Percentiles rank a stretch among this genome's conserved stretches.
These are phyloP conservation scores for Botia almorhae DNA, from an alignment of 2,797 vertebrate species.

Conservation along the genomic window DNA sequence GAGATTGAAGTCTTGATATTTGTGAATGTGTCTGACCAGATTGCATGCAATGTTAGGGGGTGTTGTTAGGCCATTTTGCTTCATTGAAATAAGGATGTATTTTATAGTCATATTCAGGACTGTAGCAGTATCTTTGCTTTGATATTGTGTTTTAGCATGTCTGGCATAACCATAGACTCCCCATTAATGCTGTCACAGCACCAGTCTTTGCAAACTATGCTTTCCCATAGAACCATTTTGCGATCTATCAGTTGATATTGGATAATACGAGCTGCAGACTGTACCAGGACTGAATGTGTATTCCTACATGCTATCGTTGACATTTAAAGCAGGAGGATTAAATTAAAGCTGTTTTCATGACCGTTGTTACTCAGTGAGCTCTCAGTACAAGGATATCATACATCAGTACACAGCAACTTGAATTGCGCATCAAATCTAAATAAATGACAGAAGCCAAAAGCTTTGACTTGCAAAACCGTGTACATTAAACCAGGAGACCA, in stretches of 20 bases:
- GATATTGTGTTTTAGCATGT: not conserved
- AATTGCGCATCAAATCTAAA: slow-evolving; percentile 13
- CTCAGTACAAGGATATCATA: not conserved
- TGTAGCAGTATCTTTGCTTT: not conserved
- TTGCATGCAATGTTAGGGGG: not conserved
- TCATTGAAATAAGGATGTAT: slow-evolving; percentile 6
- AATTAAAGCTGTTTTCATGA: slow-evolving; percentile 6
- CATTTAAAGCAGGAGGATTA: slow-evolving; percentile 5
- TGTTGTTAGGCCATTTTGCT: not conserved
- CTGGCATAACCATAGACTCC: slow-evolving; percentile 16
- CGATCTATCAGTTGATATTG: slow-evolving; percentile 4
- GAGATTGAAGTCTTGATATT: slow-evolving; percentile 22
- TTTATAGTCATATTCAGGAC: not conserved
- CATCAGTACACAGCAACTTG: not conserved
- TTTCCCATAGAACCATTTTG: not conserved
- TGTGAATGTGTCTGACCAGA: not conserved
- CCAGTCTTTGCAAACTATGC: slow-evolving; percentile 5
- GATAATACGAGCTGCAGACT: slow-evolving; percentile 19
- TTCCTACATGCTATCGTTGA: slow-evolving; percentile 5
- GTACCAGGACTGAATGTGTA: slow-evolving; percentile 6
- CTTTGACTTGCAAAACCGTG: not conserved
- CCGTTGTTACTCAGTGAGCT: slow-evolving; percentile 12
- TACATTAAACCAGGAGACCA: not conserved
- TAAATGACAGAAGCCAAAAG: not conserved
- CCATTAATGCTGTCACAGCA: not conserved